A percentile compares a stretch with the other conserved stretches of the same genome.
These are phyloP conservation scores for Anas bernieri DNA, from an alignment of 2,797 vertebrate genomes.

Conservation along the genomic window DNA sequence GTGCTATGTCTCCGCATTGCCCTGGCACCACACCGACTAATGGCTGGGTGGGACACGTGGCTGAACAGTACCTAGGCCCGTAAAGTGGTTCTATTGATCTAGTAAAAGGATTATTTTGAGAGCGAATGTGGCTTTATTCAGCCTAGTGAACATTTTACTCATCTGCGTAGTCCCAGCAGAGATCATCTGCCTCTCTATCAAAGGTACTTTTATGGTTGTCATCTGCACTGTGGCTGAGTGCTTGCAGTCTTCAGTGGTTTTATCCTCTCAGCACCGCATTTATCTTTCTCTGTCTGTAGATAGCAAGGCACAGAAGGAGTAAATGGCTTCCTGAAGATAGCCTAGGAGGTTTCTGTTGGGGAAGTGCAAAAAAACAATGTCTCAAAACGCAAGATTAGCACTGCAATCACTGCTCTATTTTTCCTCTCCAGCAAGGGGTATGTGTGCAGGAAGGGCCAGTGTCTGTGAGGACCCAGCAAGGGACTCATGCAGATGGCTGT, in stretches of 20 bases:
- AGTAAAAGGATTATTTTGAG: background rate
- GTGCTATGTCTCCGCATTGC: background rate
- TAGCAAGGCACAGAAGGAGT: rapidly evolving
- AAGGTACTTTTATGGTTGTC: background rate
- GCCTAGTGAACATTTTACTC: background rate
- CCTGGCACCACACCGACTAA: background rate
- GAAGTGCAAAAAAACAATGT: background rate
- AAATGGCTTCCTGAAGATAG: background rate
- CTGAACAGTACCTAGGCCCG: background rate
- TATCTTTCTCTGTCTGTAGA: background rate
- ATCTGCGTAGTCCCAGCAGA: background rate
- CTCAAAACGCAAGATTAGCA: rapidly evolving
- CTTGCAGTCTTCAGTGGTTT: background rate
- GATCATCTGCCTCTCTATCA: background rate
- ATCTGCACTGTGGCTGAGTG: background rate
- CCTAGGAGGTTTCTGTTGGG: background rate
- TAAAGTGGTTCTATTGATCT: background rate
- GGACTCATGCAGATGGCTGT: background rate
- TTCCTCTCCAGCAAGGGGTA: rapidly evolving
- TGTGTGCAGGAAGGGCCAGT: background rate
- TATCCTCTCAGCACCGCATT: background rate
- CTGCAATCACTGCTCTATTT: background rate
- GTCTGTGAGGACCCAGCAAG: rapidly evolving
- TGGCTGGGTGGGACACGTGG: background rate
- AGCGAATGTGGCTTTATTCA: background rate